Conservation (phyloP, 2,113 vertebrate species). For the Eolophus roseicapilla region DNA sequence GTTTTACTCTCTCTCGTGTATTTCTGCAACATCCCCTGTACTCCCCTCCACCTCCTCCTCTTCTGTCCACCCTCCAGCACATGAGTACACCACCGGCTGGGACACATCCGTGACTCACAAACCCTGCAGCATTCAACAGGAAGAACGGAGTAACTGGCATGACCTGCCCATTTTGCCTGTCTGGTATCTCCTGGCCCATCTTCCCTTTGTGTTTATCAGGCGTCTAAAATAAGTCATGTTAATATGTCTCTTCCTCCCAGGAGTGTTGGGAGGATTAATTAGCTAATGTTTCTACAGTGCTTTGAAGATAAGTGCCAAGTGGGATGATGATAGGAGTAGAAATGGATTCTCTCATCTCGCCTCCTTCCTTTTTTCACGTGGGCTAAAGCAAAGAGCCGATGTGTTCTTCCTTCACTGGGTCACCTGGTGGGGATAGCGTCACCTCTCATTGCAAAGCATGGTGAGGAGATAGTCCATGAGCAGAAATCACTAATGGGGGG, state of each 20-base stretch:
- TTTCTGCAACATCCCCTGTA: background rate
- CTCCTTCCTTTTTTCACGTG: background rate
- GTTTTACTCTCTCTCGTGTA: background rate
- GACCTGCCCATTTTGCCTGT: background rate
- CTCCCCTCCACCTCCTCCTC: background rate
- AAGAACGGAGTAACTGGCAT: background rate
- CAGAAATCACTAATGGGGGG: background rate
- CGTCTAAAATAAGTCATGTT: background rate
- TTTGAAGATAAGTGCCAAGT: background rate
- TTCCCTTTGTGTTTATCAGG: background rate
- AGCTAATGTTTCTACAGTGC: background rate
- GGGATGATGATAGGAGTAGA: background rate
- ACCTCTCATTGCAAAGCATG: background rate
- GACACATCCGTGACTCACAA: background rate
- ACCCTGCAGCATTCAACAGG: background rate
- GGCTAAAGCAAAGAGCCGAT: background rate
- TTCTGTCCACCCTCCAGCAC: background rate
- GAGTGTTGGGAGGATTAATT: background rate
- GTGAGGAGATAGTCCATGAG: background rate
- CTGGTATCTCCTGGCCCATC: background rate
- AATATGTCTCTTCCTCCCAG: background rate
- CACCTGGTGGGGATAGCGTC: background rate
- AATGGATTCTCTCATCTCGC: background rate
- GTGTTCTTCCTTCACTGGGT: background rate
- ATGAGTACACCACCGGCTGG: background rate